A percentile compares a stretch with the other conserved stretches of the same genome.
Evolutionary conservation across 2,113 vertebrate species (phyloP).

Genomic region (Ciconia boyciana): DNA sequence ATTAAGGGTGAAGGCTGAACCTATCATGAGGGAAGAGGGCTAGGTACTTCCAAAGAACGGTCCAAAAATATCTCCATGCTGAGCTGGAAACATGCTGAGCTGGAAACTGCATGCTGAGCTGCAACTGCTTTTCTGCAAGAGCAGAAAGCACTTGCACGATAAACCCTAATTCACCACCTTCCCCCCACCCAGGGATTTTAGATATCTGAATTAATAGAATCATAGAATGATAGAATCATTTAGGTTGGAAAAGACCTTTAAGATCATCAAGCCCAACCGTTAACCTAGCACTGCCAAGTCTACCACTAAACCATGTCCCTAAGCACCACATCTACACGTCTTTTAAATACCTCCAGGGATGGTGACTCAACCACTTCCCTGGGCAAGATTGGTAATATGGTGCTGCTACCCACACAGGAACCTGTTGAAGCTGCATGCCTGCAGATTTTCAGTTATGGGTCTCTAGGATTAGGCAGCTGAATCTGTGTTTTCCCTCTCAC

Average conservation of each 20-base stretch:
- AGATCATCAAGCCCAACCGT: no score
- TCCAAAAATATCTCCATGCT: not conserved
- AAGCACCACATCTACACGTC: no score
- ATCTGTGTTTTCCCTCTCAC: not conserved
- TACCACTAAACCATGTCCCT: no score
- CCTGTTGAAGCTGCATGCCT: not conserved
- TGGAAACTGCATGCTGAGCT: no score
- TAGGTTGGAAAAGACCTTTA: no score
- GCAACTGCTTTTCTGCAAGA: not conserved
- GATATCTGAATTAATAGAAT: not conserved
- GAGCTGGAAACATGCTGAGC: not conserved
- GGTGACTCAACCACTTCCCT: no score
- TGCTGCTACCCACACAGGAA: not conserved
- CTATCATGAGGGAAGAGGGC: not conserved
- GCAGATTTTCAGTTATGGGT: not conserved
- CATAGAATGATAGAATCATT: no score
- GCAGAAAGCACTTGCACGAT: not conserved
- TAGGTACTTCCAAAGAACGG: not conserved
- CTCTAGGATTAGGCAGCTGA: not conserved
- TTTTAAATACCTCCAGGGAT: no score
- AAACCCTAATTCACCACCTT: not conserved
- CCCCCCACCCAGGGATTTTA: not conserved
- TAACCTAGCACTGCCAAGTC: no score
- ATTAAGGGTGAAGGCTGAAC: not conserved
- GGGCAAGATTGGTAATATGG: not conserved